phyloP scores from a whole-genome alignment of 2,113 vertebrate genomes.

The Dromiciops gliroides region DNA sequence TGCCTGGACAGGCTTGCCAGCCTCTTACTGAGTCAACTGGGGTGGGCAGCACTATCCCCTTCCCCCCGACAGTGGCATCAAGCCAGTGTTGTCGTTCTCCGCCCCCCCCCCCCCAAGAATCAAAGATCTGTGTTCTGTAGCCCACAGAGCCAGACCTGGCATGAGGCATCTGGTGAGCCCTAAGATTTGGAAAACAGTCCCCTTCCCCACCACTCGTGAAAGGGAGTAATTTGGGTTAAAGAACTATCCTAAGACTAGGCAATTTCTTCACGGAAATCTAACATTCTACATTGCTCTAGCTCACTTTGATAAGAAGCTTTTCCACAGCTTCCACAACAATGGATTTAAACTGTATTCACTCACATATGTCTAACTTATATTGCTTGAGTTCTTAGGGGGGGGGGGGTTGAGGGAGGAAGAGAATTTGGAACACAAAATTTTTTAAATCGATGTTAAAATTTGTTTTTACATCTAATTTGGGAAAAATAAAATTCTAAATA shows the following conservation, averaged over 20 bases:
- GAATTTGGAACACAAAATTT: no score
- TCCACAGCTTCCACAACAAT: neutral
- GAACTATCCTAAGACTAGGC: neutral
- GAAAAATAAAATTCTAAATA: no score
- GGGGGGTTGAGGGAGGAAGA: no score
- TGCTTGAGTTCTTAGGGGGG: no score
- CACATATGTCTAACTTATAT: no score
- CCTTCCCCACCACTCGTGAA: neutral
- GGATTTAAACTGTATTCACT: neutral
- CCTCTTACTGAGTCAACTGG: neutral
- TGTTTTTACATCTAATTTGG: no score
- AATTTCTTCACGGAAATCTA: neutral
- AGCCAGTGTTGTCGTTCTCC: conserved; percentile 5
- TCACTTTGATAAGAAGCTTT: neutral
- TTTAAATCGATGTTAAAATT: no score
- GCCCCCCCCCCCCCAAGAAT: neutral
- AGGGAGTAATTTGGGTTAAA: neutral
- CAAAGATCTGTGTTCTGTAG: neutral
- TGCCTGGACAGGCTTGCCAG: neutral
- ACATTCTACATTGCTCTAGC: neutral
- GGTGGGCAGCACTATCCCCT: neutral
- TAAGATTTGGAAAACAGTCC: neutral
- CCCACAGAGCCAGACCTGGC: neutral
- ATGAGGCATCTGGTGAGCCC: neutral
- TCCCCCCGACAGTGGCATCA: neutral